phyloP scores from a whole-genome alignment of 2,797 vertebrate species.

The Coregonus ussuriensis region DNA sequence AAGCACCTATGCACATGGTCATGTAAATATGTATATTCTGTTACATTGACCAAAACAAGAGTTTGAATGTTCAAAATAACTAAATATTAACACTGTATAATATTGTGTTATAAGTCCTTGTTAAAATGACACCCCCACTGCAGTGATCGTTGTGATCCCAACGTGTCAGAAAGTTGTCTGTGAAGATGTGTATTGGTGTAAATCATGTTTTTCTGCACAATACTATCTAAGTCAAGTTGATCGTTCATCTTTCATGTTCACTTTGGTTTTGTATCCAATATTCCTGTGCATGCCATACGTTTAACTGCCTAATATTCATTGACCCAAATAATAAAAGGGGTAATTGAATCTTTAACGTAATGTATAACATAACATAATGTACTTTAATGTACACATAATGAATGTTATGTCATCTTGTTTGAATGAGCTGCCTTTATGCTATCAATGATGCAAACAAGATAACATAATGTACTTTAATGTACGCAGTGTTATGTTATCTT shows the following conservation, averaged over 20 bases:
- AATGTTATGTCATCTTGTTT: too few relatives aligned
- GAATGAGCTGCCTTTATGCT: too few relatives aligned
- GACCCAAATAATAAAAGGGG: background rate
- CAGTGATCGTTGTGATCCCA: background rate
- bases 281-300: background rate
- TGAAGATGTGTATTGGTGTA: background rate
- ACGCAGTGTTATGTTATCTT: conserved; percentile 1
- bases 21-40: background rate
- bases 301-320: background rate
- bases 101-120: background rate
- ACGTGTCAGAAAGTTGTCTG: background rate
- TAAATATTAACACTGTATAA: background rate
- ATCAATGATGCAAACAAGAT: background rate
- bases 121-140: background rate
- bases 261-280: background rate
- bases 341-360: too few relatives aligned
- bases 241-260: background rate
- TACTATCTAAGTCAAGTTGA: background rate
- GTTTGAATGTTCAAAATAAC: background rate
- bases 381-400: conserved; percentile 2
- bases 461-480: conserved; percentile 6
- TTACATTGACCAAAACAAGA: background rate
- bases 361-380: background rate
- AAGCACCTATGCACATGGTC: background rate
- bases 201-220: background rate